phyloP scores from a whole-genome alignment of 1,140 invertebrate genomes.

The Spodoptera frugiperda region DNA sequence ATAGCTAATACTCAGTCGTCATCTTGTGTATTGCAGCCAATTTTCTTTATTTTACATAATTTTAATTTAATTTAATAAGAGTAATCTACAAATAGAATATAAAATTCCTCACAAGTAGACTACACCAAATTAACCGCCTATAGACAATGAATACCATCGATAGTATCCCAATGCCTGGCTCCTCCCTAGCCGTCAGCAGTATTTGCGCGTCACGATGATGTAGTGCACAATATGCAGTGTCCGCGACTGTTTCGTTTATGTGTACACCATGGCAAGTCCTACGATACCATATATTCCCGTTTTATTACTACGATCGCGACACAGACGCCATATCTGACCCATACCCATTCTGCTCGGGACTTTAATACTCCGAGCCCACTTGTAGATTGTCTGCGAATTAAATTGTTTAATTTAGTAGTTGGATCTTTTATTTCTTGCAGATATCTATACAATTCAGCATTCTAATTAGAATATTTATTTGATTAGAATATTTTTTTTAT shows the following conservation, averaged over 20 bases:
- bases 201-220: conserved; percentile 61
- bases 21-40: too few relatives aligned
- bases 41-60: too few relatives aligned
- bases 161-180: not conserved
- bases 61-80: too few relatives aligned
- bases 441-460: too few relatives aligned
- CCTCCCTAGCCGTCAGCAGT: conserved; percentile 59
- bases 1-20: too few relatives aligned
- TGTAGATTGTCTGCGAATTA: not conserved
- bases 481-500: too few relatives aligned
- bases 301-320: conserved; percentile 25
- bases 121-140: not conserved
- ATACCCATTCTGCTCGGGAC: not conserved
- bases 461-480: too few relatives aligned
- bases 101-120: not conserved
- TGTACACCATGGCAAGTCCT: conserved; percentile 13
- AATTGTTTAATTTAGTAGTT: too few relatives aligned
- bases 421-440: too few relatives aligned
- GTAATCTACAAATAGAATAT: too few relatives aligned
- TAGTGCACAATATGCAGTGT: conserved; percentile 59
- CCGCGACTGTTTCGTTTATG: conserved; percentile 41
- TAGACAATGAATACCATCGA: conserved; percentile 43
- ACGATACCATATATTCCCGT: conserved; percentile 35
- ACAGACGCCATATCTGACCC: conserved; percentile 18
- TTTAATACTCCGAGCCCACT: too few relatives aligned